Percentiles rank a stretch among this genome's conserved stretches.
phyloP scores from a whole-genome alignment of 2,797 vertebrate species.

The Cirrhinus molitorella region DNA sequence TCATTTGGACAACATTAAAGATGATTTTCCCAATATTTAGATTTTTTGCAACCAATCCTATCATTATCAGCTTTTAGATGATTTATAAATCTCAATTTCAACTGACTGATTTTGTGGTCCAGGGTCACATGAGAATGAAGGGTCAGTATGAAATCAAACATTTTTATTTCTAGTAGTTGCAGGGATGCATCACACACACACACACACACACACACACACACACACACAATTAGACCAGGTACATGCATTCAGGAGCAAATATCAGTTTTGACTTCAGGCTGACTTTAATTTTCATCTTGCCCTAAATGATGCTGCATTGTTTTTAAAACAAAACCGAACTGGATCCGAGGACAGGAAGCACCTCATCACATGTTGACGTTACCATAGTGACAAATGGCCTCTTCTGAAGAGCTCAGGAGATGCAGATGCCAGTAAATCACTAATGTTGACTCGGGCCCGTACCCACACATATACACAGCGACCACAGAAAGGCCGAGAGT shows the following conservation, averaged over 20 bases:
- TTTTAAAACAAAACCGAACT: conserved; percentile 22
- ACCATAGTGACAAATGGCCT: conserved; percentile 50
- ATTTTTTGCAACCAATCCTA: too few species aligned
- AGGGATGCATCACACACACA: neutral
- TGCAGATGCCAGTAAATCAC: conserved; percentile 46
- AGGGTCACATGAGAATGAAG: neutral
- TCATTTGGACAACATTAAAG: too few species aligned
- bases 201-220: too few species aligned
- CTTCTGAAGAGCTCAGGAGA: conserved; percentile 48
- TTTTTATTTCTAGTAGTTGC: conserved; percentile 3
- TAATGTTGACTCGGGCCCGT: conserved; percentile 49
- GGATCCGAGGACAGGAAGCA: conserved; percentile 6
- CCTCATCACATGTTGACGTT: conserved; percentile 34
- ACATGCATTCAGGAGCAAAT: neutral
- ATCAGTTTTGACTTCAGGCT: neutral
- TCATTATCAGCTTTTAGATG: too few species aligned
- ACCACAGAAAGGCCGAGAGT: conserved; percentile 63
- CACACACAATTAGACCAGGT: neutral
- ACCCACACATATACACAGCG: conserved; percentile 53
- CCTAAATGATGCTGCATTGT: neutral
- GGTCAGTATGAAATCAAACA: neutral
- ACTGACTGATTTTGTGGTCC: too few species aligned
- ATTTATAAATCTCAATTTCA: too few species aligned
- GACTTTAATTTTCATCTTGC: neutral
- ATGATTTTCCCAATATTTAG: too few species aligned